These are phyloP conservation scores for Smithornis capensis DNA, from an alignment of 2,113 vertebrate genomes.

Conservation along the genomic window DNA sequence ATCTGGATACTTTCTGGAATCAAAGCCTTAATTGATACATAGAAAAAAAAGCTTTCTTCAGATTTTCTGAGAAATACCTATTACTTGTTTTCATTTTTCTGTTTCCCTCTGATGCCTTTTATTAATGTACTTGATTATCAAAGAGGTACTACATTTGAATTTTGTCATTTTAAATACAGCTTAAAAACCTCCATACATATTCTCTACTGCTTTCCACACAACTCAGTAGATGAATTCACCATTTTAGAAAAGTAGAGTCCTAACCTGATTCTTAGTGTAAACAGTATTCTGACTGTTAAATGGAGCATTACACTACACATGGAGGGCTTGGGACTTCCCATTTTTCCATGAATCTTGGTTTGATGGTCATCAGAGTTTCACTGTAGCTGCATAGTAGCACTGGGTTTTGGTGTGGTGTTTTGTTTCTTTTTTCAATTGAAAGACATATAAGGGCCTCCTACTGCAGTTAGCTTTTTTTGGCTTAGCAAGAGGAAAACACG, in stretches of 20 bases:
- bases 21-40: not conserved
- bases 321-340: not conserved
- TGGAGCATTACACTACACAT: not conserved
- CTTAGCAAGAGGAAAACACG: not conserved
- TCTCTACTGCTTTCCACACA: not conserved
- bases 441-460: not conserved
- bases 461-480: not conserved
- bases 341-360: not conserved
- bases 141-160: not conserved
- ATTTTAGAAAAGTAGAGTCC: not conserved
- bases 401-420: not conserved
- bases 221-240: not conserved
- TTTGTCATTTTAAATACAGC: not conserved
- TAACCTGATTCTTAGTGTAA: not conserved
- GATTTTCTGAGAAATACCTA: not conserved
- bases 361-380: not conserved
- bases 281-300: not conserved
- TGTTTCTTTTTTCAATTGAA: not conserved
- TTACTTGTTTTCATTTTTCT: not conserved
- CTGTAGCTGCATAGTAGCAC: not conserved
- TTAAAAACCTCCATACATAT: not conserved
- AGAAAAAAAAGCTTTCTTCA: not conserved
- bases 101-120: not conserved
- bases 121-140: not conserved
- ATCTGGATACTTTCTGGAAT: not conserved